Evolutionary conservation across 2,113 vertebrate species (phyloP).

Genomic region (Carlito syrichta): DNA sequence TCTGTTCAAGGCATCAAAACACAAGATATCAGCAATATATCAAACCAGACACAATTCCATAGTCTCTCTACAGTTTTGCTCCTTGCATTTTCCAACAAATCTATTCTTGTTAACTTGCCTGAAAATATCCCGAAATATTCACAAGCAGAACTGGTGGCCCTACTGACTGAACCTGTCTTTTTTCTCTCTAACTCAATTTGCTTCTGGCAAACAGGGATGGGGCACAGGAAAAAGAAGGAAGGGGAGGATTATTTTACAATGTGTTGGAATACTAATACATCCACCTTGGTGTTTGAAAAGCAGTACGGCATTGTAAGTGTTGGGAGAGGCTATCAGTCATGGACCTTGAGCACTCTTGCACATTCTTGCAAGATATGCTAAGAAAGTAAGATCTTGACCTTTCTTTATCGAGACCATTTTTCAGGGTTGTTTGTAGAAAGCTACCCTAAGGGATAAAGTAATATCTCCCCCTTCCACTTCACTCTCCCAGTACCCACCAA

Average conservation of each 20-base stretch:
- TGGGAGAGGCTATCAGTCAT: neutral
- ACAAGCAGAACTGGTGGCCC: neutral
- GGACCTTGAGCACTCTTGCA: neutral
- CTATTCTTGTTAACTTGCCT: neutral
- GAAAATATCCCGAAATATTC: neutral
- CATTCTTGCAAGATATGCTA: neutral
- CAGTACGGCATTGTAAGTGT: neutral
- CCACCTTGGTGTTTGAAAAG: neutral
- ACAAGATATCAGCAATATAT: neutral
- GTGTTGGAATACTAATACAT: neutral
- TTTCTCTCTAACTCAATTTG: neutral
- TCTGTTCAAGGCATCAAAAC: neutral
- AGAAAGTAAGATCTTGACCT: neutral
- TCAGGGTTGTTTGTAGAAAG: neutral
- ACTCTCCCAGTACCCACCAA: neutral
- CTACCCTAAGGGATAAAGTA: neutral
- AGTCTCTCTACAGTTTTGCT: neutral
- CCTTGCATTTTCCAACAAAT: neutral
- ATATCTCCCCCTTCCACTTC: neutral
- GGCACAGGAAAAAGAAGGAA: neutral
- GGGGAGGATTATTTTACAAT: neutral
- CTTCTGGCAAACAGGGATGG: neutral
- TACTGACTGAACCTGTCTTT: neutral
- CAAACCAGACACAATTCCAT: neutral
- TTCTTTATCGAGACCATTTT: neutral